Evolutionary conservation across 35 echinoderm and acorn worm species (phyloP), one percentile per base, ranked within the genome.

Genomic region (Strongylocentrotus purpuratus): DNA sequence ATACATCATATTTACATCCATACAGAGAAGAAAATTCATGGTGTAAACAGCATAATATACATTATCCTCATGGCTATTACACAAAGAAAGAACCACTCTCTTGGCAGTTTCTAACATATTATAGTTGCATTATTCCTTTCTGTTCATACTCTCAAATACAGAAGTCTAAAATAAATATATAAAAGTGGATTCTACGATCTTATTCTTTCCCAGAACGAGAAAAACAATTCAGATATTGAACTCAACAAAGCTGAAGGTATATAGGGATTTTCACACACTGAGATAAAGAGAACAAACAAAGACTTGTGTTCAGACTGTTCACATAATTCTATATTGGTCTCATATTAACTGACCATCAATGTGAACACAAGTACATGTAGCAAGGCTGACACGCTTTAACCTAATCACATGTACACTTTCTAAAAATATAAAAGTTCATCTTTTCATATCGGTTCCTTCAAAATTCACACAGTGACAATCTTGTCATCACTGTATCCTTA

Each of bases 1-100:
- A 89, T 89, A 46, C 87, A 89, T 12, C 4, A 89, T 89, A 89
- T 89, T 33, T 89, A 89, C 87, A 89, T 45, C 32, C 87, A 89
- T 22, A 28, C 65, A 28, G 65, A 78, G 65, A 78, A 22, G 22
- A 78, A 78, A 78, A 78, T 41, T 31, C 87, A 18, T n/a, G 15
- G 9, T 86, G 87, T 89, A 31, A 89, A 89, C 15, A 41, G 87
- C 33, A 89, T 41, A 15, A 89, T 89, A 13, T 89, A 89, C 87
- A 89, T 9, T 13, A 88, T 88, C 33, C 65, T 28, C 65, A 78
- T 6, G n/a, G 28, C 28, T 78, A 22, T 28, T 5, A 78, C 65
- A 78, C 28, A 78, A 50, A 50, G 20, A 78, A 78, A 28, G 65
- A 78, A 78, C 28, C 65, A n/a, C 4, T 78, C 4, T 78, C 65